Evolutionary conservation across 1,140 invertebrate genomes (phyloP).

Genomic region (Aphis gossypii): DNA sequence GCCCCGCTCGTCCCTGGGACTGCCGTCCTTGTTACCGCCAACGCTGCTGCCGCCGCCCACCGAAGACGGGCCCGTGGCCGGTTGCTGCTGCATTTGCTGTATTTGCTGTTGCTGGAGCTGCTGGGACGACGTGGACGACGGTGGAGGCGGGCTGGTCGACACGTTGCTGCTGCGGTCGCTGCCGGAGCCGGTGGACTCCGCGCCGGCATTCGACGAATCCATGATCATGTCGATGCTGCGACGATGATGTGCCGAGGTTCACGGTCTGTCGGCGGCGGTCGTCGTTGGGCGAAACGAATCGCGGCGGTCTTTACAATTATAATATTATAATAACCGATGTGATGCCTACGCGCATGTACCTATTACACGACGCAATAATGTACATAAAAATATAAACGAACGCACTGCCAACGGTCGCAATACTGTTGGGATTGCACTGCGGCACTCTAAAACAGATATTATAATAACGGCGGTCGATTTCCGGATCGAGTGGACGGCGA

Average conservation of each 20-base stretch:
- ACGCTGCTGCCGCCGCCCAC: constrained; percentile 64
- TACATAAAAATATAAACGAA: not conserved
- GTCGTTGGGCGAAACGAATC: not conserved
- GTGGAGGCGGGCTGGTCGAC: constrained; percentile 66
- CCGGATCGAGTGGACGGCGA: not conserved
- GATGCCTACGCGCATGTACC: not conserved
- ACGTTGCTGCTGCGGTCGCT: constrained; percentile 66
- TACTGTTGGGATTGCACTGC: not conserved
- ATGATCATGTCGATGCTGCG: constrained; percentile 60
- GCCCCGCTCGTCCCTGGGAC: constrained; percentile 59
- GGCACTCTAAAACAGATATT: not conserved
- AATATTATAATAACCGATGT: too few species aligned
- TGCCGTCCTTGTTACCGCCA: constrained; percentile 59
- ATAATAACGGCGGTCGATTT: not conserved
- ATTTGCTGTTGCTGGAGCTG: constrained; percentile 66
- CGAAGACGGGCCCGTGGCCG: constrained; percentile 64
- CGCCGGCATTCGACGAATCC: constrained; percentile 63
- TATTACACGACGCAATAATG: not conserved
- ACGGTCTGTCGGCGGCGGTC: not conserved
- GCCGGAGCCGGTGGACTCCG: constrained; percentile 61
- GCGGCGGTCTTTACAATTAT: not conserved
- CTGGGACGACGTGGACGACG: constrained; percentile 66
- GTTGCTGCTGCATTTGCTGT: constrained; percentile 60
- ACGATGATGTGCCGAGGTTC: not conserved
- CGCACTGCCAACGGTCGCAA: not conserved